Percentiles rank a stretch among this genome's conserved stretches.
Conservation (phyloP, 2,888 invertebrate genomes). For the Amblyjoppa proteus region DNA sequence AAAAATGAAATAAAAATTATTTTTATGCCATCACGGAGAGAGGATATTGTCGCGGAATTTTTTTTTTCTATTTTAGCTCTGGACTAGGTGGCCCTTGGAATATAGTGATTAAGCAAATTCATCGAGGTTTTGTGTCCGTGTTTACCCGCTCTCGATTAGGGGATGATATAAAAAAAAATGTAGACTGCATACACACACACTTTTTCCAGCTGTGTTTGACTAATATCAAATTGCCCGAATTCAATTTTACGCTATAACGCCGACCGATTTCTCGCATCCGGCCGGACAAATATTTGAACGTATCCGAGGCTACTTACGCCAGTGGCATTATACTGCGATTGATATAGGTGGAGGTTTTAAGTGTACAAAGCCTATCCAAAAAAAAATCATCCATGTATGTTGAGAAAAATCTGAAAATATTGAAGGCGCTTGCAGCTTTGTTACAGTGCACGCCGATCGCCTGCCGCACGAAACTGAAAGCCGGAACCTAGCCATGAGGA, state of each 20-base stretch:
- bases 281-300: conserved; percentile 59
- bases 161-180: conserved; percentile 50
- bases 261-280: conserved; percentile 55
- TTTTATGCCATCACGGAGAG: background rate
- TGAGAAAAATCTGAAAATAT: no score
- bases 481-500: no score
- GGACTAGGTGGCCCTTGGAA: background rate
- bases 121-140: conserved; percentile 55
- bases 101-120: conserved; percentile 16
- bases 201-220: conserved; percentile 79
- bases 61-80: background rate
- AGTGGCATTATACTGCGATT: background rate
- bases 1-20: background rate
- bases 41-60: background rate
- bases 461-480: no score
- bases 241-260: conserved; percentile 81
- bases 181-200: background rate
- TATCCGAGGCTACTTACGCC: conserved; percentile 33
- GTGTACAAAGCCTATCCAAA: no score
- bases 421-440: no score
- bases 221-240: conserved; percentile 79
- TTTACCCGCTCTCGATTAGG: conserved; percentile 43
- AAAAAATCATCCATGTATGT: no score
- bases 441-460: no score
- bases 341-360: no score